Percentiles rank a stretch among this genome's conserved stretches.
Evolutionary conservation across 2,797 vertebrate species (phyloP).

Genomic region (Odontamblyopus lacepedii): DNA sequence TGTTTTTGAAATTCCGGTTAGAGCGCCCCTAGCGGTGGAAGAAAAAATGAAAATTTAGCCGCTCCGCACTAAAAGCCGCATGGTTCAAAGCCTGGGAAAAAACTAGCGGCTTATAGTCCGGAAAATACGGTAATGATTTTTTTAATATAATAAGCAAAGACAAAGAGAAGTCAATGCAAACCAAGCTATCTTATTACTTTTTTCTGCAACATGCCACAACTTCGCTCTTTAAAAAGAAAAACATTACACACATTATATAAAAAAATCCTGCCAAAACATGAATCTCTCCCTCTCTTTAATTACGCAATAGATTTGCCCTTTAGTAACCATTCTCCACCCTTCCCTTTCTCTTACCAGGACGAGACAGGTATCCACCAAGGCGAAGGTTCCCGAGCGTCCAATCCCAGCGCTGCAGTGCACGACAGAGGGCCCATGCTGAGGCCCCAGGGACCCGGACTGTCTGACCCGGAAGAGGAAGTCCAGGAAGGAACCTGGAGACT

Average conservation of each 20-base stretch:
- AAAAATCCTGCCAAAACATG: slow-evolving; percentile 18
- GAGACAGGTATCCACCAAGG: slow-evolving; percentile 93
- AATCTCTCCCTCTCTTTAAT: not conserved
- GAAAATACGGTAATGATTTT: no score
- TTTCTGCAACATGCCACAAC: slow-evolving; percentile 18
- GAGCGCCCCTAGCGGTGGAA: no score
- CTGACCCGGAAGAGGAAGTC: slow-evolving; percentile 95
- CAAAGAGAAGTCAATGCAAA: no score
- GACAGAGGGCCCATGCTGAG: slow-evolving; percentile 86
- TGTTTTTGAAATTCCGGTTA: no score
- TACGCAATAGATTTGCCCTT: not conserved
- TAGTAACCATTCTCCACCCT: not conserved
- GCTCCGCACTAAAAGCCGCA: no score
- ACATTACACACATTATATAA: not conserved
- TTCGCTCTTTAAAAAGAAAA: not conserved
- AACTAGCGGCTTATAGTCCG: no score
- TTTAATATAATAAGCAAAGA: no score
- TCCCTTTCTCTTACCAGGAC: slow-evolving; percentile 82
- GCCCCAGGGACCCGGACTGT: slow-evolving; percentile 87
- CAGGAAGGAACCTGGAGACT: slow-evolving; percentile 96
- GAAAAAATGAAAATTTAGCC: no score
- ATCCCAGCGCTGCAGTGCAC: slow-evolving; percentile 97
- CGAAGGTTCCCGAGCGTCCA: slow-evolving; percentile 93
- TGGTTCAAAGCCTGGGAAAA: no score
- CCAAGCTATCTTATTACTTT: no score